phyloP scores from a whole-genome alignment of 2,888 invertebrate species.

The Eledone cirrhosa region DNA sequence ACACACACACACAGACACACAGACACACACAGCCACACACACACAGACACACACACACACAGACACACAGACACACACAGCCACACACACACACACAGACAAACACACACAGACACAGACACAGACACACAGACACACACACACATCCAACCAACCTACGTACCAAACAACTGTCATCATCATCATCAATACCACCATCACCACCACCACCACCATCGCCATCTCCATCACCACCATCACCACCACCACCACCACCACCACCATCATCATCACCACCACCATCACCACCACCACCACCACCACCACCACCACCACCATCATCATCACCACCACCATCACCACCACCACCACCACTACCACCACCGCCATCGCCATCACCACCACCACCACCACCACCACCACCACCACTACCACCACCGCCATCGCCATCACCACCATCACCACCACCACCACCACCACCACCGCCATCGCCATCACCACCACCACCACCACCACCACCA shows the following conservation, averaged over 20 bases:
- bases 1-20: no score
- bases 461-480: not conserved
- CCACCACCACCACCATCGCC: no score
- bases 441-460: not conserved
- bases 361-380: not conserved
- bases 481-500: not conserved
- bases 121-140: not conserved
- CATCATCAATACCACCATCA: no score
- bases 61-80: no score
- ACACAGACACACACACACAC: no score
- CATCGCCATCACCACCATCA: not conserved
- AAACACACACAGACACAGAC: no score
- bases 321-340: not conserved
- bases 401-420: not conserved
- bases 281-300: not conserved
- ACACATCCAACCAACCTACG: conserved; percentile 13
- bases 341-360: not conserved
- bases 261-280: not conserved
- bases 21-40: no score
- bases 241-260: not conserved
- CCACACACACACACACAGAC: no score
- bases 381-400: not conserved
- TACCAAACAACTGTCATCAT: not conserved
- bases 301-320: not conserved
- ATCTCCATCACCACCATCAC: no score